phyloP scores from a whole-genome alignment of 2,113 vertebrate species.

The Albula glossodonta region DNA sequence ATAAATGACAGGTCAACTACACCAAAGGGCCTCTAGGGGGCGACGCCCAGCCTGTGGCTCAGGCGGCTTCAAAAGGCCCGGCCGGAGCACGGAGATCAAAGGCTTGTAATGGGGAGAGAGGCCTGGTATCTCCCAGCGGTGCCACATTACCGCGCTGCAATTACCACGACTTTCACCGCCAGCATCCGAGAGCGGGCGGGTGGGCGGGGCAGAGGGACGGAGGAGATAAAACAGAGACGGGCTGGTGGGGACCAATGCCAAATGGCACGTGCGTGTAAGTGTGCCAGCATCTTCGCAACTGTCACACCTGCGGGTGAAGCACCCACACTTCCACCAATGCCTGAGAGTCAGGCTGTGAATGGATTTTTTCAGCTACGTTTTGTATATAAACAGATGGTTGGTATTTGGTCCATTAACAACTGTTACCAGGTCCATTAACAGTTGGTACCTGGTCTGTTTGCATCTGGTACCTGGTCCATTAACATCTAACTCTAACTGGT shows the following conservation, averaged over 20 bases:
- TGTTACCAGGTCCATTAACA: no score
- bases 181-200: background rate
- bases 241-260: background rate
- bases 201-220: background rate
- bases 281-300: no score
- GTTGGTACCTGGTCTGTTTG: no score
- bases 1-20: background rate
- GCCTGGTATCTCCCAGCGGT: slow-evolving; percentile 11
- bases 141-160: slow-evolving; percentile 11
- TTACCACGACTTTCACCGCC: background rate
- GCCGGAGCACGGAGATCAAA: slow-evolving; percentile 18
- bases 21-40: background rate
- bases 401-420: no score
- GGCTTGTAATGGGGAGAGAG: background rate
- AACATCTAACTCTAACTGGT: no score
- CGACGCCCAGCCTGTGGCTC: background rate
- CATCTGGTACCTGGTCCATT: no score
- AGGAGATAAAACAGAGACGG: background rate
- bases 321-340: no score
- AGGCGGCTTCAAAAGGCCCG: slow-evolving; percentile 22
- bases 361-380: no score
- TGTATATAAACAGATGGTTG: no score
- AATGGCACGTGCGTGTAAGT: no score
- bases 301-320: no score
- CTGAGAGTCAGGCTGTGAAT: no score